Evolutionary conservation across 2,797 vertebrate genomes (phyloP).

Genomic region (Acanthurus leucopareius): DNA sequence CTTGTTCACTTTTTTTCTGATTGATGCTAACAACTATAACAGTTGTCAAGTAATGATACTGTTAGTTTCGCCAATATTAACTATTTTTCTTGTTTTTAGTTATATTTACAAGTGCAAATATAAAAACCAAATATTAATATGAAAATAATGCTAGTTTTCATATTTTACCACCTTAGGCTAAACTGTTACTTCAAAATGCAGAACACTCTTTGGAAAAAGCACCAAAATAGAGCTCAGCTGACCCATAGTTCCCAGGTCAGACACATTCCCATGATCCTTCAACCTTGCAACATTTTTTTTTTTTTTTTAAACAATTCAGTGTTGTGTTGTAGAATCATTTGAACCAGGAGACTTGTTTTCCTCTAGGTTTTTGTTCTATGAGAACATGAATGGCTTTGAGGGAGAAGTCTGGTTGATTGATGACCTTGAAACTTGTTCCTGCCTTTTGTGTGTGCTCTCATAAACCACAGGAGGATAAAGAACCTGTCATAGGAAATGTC

Average conservation of each 20-base stretch:
- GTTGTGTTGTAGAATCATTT: constrained; percentile 6
- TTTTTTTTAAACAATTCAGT: not conserved
- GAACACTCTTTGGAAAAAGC: not conserved
- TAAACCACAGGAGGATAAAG: constrained; percentile 53
- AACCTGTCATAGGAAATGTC: constrained; percentile 47
- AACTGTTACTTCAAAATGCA: not conserved
- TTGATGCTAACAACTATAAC: too few relatives aligned
- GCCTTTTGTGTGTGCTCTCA: constrained; percentile 52
- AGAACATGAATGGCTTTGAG: constrained; percentile 33
- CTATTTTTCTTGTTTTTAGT: too few relatives aligned
- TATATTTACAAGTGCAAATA: not conserved
- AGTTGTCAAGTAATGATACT: too few relatives aligned
- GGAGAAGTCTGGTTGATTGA: constrained; percentile 23
- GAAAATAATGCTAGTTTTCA: not conserved
- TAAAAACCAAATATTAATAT: not conserved
- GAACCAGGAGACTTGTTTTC: constrained; percentile 15
- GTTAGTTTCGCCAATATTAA: too few relatives aligned
- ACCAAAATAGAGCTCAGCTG: not conserved
- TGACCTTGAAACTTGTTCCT: constrained; percentile 53
- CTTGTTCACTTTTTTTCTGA: too few relatives aligned
- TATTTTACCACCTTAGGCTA: not conserved
- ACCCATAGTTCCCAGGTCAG: not conserved
- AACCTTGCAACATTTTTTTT: constrained; percentile 2
- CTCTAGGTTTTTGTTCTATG: constrained; percentile 18
- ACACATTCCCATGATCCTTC: constrained; percentile 15